Evolutionary conservation across 2,797 vertebrate species (phyloP), one percentile per base, ranked within the genome.

Genomic region (Aselliscus stoliczkanus): DNA sequence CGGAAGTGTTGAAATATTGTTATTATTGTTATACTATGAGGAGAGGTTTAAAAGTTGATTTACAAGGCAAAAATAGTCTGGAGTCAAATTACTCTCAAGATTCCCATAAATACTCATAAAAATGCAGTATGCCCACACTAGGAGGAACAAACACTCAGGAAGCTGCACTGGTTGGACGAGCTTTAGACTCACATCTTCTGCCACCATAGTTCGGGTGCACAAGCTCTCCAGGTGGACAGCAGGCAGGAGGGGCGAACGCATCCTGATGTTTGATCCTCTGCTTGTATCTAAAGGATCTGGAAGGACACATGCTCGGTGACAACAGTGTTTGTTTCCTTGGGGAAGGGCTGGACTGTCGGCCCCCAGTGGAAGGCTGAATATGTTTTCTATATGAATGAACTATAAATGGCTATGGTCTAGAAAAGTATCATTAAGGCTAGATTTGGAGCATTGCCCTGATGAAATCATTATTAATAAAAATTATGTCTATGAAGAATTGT

Each of bases 131-230:
- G 47, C 14, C 64, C 2, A 34, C 20, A 18, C 4, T 29, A 14
- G 54, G 23, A 62, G 60, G 39, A 60, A 29, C 58, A 50, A 47
- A 25, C 27, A 29, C 18, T 70, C 37, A 31, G 87, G 52, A 58
- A 14, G 56, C 37, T 56, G 42, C 14, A 13, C 1, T 39, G 47
- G 5, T 3, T 13, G 15, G 58, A 2, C 17, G 15, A 65, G 25
- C 3, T 4, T 4, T 29, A 1, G 75, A 62, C 69, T 29, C 70
- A 3, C 37, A 1, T 17, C 56, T 73, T 14, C n/a, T 88, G 7
- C 44, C 15, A 0, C 5, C 0, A 1, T 7, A 7, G 52, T 5
- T 50, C 4, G 8, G 34, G 50, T 1, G 5, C 5, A 25, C 18
- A 23, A 60, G 72, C 17, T 31, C 56, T 79, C 20, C 11, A 4